Conservation (phyloP, 2,888 invertebrate species). For the Leptinotarsa haldemani region DNA sequence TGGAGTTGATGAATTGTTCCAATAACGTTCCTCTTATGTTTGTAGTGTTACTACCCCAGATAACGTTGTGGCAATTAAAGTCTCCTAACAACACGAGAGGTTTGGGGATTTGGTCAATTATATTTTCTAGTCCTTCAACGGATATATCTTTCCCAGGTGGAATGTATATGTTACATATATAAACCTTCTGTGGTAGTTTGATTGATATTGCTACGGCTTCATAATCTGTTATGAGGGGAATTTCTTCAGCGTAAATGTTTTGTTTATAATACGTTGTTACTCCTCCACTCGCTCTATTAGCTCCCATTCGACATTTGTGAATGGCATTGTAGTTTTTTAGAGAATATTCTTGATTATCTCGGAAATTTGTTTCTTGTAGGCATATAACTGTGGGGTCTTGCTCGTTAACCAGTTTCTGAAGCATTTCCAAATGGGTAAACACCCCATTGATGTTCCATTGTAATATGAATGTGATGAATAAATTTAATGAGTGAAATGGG, state of each 20-base stretch:
- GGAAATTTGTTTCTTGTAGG: slow-evolving; percentile 39
- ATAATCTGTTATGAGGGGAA: slow-evolving; percentile 30
- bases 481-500: slow-evolving; percentile 8
- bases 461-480: not conserved
- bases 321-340: slow-evolving; percentile 30
- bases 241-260: slow-evolving; percentile 26
- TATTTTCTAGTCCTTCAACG: slow-evolving; percentile 30
- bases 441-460: slow-evolving; percentile 23
- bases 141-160: slow-evolving; percentile 22
- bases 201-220: slow-evolving; percentile 39
- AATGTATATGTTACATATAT: slow-evolving; percentile 40
- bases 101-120: slow-evolving; percentile 46
- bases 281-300: slow-evolving; percentile 35
- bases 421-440: slow-evolving; percentile 15
- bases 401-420: not conserved
- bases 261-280: slow-evolving; percentile 32
- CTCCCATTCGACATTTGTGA: slow-evolving; percentile 30
- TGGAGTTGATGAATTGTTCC: slow-evolving; percentile 9
- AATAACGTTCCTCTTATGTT: slow-evolving; percentile 10
- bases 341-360: slow-evolving; percentile 9
- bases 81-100: slow-evolving; percentile 49
- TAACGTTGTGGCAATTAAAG: slow-evolving; percentile 39
- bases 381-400: slow-evolving; percentile 7
- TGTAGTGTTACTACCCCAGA: slow-evolving; percentile 1
- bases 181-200: slow-evolving; percentile 30